These are phyloP conservation scores for Diorhabda elongata DNA, from an alignment of 1,140 invertebrate species.

Conservation along the genomic window DNA sequence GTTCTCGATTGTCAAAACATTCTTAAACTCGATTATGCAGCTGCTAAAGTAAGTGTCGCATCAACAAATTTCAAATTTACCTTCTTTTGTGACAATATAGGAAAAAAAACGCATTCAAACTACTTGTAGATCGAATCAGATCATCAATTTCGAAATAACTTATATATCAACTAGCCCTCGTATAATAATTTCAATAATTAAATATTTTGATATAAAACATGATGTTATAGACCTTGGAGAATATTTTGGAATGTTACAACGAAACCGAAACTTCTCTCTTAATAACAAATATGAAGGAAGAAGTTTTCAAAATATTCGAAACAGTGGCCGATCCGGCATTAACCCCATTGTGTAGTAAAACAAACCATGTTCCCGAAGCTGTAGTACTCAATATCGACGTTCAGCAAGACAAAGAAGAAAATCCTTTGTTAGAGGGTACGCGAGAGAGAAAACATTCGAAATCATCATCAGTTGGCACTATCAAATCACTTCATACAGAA, in stretches of 20 bases:
- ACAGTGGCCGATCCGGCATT: constrained; percentile 26
- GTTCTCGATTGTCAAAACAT: constrained; percentile 59
- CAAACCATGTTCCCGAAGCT: constrained; percentile 19
- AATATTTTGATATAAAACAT: too few species aligned
- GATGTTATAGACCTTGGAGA: constrained; percentile 33
- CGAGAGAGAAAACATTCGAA: not conserved
- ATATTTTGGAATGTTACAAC: constrained; percentile 34
- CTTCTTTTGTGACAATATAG: not conserved
- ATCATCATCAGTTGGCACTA: not conserved
- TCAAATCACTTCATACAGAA: too few species aligned
- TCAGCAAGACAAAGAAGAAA: constrained; percentile 14
- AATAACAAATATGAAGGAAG: constrained; percentile 34
- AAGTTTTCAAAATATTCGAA: constrained; percentile 29
- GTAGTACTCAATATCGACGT: constrained; percentile 13
- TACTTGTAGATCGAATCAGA: too few species aligned
- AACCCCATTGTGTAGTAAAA: constrained; percentile 29
- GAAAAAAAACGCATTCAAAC: too few species aligned
- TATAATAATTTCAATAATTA: too few species aligned
- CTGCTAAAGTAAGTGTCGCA: constrained; percentile 39
- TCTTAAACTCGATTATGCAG: constrained; percentile 60
- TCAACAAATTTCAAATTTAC: constrained; percentile 2
- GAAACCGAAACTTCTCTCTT: constrained; percentile 28
- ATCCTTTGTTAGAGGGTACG: constrained; percentile 22
- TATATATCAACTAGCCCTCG: too few species aligned
- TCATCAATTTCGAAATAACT: too few species aligned